Base-by-base conservation (phyloP, 2,113 vertebrate species). In the Struthidea cinerea region DNA sequence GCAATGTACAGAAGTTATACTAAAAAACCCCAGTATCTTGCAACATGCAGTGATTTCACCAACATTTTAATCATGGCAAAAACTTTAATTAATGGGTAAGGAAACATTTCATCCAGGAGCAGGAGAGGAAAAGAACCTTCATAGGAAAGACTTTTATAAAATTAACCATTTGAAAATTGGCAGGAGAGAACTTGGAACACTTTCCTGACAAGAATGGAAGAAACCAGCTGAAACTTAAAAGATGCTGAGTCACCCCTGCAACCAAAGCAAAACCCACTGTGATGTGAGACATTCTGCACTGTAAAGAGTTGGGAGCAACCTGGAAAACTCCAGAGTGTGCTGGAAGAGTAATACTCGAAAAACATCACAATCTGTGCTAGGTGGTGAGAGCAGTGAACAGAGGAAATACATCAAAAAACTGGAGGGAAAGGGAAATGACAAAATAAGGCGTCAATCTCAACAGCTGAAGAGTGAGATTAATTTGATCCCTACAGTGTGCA, bases 1-100 rank as follows among this genome's bases (percentile, higher is more conserved):
- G 13, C 4, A n/a, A 78, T 0, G 20, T 28, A 71, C 14, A 60
- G 6, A 63, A 75, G 41, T 64, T 52, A 30, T 3, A 37, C 6
- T 20, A 32, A 23, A 89, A 59, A 37, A 2, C 0, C 0, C 4
- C 2, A 6, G n/a, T 3, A 64, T 18, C 27, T 35, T 60, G 4
- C 41, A 76, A 75, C 30, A 44, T 2, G 7, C 39, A 75, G 46
- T 22, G 28, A 37, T 53, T 83, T 81, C 42, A 67, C 9, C 14
- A 28, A 76, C 23, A 53, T 37, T 69, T 89, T 46, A 77, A 32
- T 35, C 10, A 42, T 0, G 7, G 35, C 19, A 91, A 80, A 65
- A 77, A 7, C 9, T 57, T 52, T 11, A 41, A 63, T 28, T 39
- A 22, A 59, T 41, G 27, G 6, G 4, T 32, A 94, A 64, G 20